A percentile compares a stretch with the other conserved stretches of the same genome.
These are phyloP conservation scores for Aleiodes testaceus DNA, from an alignment of 2,888 invertebrate species.

Conservation along the genomic window DNA sequence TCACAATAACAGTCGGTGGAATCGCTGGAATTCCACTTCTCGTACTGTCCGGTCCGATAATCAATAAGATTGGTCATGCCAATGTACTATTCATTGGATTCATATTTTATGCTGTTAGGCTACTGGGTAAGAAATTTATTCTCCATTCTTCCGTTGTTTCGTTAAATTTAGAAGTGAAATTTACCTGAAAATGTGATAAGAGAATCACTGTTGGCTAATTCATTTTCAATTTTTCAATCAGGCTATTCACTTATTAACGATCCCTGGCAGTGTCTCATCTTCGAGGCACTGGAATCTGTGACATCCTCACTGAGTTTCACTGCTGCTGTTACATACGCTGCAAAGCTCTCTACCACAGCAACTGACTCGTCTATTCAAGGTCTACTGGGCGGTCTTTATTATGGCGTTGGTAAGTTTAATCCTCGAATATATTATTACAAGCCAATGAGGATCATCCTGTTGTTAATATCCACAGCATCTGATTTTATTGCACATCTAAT, in stretches of 20 bases:
- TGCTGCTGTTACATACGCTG: slow-evolving; percentile 85
- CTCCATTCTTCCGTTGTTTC: not conserved
- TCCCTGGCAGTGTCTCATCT: slow-evolving; percentile 83
- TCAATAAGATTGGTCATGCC: slow-evolving; percentile 82
- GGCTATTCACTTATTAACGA: slow-evolving; percentile 85
- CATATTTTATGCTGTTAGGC: slow-evolving; percentile 82
- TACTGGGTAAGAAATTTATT: slow-evolving; percentile 76
- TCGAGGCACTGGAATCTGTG: slow-evolving; percentile 85
- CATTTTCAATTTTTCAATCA: slow-evolving; percentile 59
- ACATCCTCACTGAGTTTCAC: slow-evolving; percentile 85
- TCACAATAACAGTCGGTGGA: slow-evolving; percentile 86
- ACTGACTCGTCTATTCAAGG: slow-evolving; percentile 86
- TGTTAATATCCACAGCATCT: slow-evolving; percentile 17
- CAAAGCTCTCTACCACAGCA: slow-evolving; percentile 81
- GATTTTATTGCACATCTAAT: not conserved
- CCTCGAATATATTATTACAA: slow-evolving; percentile 10
- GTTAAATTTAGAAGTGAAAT: too few relatives aligned
- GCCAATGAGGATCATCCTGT: slow-evolving; percentile 7
- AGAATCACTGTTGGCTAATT: too few relatives aligned
- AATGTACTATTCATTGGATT: slow-evolving; percentile 86
- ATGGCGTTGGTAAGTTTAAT: slow-evolving; percentile 80
- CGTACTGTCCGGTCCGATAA: slow-evolving; percentile 85
- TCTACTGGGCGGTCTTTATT: slow-evolving; percentile 85
- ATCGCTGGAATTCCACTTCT: slow-evolving; percentile 84
- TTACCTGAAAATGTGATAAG: too few relatives aligned